phyloP scores from a whole-genome alignment of 2,797 vertebrate species.

The Melanotaenia parkinsoni region DNA sequence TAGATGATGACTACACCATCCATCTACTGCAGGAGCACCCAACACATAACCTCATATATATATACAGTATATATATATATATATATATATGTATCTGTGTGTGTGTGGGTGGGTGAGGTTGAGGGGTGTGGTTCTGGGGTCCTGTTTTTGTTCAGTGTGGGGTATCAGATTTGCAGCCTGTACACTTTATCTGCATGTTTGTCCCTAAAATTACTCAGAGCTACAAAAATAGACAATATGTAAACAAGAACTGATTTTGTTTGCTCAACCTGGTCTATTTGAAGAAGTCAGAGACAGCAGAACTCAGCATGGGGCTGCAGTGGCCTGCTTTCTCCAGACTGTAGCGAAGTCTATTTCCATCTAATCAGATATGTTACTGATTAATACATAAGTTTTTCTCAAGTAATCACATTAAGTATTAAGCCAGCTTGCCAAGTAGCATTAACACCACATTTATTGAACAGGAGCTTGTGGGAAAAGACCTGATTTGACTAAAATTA shows the following conservation, averaged over 20 bases:
- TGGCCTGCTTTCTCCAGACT: constrained; percentile 38
- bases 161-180: constrained; percentile 63
- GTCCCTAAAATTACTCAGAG: constrained; percentile 70
- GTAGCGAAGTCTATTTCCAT: constrained; percentile 48
- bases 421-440: constrained; percentile 5
- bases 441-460: neutral
- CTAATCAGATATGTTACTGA: constrained; percentile 9
- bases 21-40: constrained; percentile 33
- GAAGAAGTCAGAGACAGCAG: constrained; percentile 57
- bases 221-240: constrained; percentile 75
- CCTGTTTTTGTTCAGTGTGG: constrained; percentile 32
- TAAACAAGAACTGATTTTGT: constrained; percentile 74
- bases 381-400: constrained; percentile 22
- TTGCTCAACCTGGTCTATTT: constrained; percentile 74
- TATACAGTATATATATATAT: neutral
- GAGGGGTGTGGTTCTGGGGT: constrained; percentile 20
- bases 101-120: constrained; percentile 5
- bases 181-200: constrained; percentile 72
- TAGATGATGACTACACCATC: constrained; percentile 28
- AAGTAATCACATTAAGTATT: constrained; percentile 6
- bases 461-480: neutral
- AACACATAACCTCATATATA: constrained; percentile 23
- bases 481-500: neutral
- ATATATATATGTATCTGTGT: neutral
- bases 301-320: constrained; percentile 59